These are phyloP conservation scores for Chunga burmeisteri DNA, from an alignment of 2,113 vertebrate genomes.

Conservation along the genomic window DNA sequence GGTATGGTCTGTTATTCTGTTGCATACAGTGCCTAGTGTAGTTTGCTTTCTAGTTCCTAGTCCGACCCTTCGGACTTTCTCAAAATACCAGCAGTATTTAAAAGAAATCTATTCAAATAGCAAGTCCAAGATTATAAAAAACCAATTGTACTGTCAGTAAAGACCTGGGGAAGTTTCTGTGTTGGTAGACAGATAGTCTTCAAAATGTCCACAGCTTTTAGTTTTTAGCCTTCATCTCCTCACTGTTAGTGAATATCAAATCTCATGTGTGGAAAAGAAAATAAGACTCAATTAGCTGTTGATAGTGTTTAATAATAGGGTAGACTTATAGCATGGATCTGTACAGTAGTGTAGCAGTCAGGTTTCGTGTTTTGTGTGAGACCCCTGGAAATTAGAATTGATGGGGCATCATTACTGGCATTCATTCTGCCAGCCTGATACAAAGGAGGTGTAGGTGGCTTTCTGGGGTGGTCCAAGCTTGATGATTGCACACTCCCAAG, in stretches of 20 bases:
- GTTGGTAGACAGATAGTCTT: background rate
- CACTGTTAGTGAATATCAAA: background rate
- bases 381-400: background rate
- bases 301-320: background rate
- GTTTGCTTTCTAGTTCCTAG: background rate
- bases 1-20: background rate
- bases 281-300: background rate
- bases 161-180: background rate
- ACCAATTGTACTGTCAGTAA: background rate
- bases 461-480: background rate
- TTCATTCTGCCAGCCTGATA: background rate
- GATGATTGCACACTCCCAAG: accelerated
- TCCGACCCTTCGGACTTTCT: background rate
- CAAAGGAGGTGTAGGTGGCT: background rate
- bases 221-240: background rate
- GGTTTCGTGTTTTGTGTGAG: background rate
- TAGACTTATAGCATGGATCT: background rate
- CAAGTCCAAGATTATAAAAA: background rate
- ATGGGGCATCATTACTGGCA: too few species aligned
- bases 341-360: too few species aligned
- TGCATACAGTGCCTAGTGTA: background rate
- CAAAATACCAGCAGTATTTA: background rate
- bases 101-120: background rate
- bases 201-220: background rate
- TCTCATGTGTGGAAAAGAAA: background rate